These are phyloP conservation scores for Myotis daubentonii DNA, from an alignment of 2,797 vertebrate species.

Conservation along the genomic window DNA sequence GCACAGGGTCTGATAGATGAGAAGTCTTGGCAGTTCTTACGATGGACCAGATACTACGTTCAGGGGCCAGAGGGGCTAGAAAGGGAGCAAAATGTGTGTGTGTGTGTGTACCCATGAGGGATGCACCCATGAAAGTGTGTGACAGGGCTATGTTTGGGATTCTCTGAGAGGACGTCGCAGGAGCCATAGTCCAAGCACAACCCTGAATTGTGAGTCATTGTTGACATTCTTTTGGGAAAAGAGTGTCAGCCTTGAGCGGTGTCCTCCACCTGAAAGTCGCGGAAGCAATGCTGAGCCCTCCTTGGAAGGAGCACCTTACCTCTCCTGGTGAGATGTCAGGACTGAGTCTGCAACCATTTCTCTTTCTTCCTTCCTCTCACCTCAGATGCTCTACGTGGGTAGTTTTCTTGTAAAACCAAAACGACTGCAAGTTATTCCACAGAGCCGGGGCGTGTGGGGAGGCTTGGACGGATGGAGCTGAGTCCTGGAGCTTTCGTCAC, in stretches of 20 bases:
- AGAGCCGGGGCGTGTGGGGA: background rate
- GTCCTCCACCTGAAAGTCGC: background rate
- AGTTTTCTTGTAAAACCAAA: constrained; percentile 40
- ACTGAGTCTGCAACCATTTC: constrained; percentile 17
- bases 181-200: background rate
- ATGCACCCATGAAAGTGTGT: background rate
- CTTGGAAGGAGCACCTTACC: constrained; percentile 23
- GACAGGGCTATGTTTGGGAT: background rate
- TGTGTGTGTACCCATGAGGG: background rate
- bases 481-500: background rate
- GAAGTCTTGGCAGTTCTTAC: constrained; percentile 15
- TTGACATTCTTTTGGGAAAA: background rate
- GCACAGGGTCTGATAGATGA: background rate
- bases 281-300: background rate
- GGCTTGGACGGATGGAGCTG: background rate
- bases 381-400: background rate
- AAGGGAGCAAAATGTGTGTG: background rate
- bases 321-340: constrained; percentile 41
- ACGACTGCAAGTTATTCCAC: background rate
- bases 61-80: background rate
- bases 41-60: background rate
- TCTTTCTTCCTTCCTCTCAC: constrained; percentile 50
- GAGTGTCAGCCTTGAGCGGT: background rate
- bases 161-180: background rate
- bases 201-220: background rate